Evolutionary conservation across 2,888 invertebrate species (phyloP).

Genomic region (Lochmaea capreae): DNA sequence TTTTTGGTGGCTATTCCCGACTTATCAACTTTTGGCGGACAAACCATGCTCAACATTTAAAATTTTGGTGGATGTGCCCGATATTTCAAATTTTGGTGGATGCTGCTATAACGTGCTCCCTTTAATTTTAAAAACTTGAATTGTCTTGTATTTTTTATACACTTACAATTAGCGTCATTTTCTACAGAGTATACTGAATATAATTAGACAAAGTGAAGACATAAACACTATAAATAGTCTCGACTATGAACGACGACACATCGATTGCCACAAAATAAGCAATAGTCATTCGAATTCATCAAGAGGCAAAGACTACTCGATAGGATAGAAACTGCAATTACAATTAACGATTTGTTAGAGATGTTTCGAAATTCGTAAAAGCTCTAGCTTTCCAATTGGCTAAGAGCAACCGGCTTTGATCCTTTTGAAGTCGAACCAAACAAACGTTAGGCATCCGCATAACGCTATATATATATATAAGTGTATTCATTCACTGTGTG

Average conservation of each 20-base stretch:
- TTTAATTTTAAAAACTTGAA: too few species aligned
- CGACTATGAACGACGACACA: too few species aligned
- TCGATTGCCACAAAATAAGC: constrained; percentile 21
- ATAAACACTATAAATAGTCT: too few species aligned
- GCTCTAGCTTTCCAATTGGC: constrained; percentile 57
- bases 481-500: constrained; percentile 56
- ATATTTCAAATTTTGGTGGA: too few species aligned
- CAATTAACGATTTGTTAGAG: constrained; percentile 34
- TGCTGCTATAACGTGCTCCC: too few species aligned
- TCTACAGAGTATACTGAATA: too few species aligned
- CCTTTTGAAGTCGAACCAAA: constrained; percentile 57
- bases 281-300: constrained; percentile 27
- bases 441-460: constrained; percentile 55
- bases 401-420: constrained; percentile 60
- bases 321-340: constrained; percentile 32
- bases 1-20: too few species aligned
- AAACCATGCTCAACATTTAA: too few species aligned
- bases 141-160: too few species aligned
- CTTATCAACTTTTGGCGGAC: too few species aligned
- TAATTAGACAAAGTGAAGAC: neutral
- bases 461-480: constrained; percentile 52
- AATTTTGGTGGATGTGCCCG: too few species aligned
- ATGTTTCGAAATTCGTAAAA: constrained; percentile 32
- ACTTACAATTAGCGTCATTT: too few species aligned
- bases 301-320: constrained; percentile 32